Evolutionary conservation across 2,797 vertebrate genomes (phyloP).

Genomic region (Chelidonichthys spinosus): DNA sequence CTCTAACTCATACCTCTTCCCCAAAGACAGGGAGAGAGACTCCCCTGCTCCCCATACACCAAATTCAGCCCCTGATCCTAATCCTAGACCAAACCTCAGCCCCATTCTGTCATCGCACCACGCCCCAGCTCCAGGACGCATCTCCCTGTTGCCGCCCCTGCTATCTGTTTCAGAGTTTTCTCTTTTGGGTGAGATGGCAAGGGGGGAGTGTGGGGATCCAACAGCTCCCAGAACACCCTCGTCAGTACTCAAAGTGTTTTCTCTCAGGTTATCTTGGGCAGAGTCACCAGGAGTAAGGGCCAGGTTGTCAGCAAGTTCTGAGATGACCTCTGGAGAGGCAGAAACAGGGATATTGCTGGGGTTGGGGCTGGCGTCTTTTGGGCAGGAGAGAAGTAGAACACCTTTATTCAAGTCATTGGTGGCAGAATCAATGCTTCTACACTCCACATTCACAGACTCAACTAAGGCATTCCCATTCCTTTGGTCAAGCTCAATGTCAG

Average conservation of each 20-base stretch:
- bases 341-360: conserved; percentile 87
- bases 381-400: conserved; percentile 80
- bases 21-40: conserved; percentile 77
- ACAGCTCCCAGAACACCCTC: conserved; percentile 76
- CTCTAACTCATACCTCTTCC: conserved; percentile 79
- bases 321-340: conserved; percentile 76
- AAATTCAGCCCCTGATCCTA: conserved; percentile 60
- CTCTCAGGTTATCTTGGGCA: conserved; percentile 85
- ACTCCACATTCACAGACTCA: conserved; percentile 51
- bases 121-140: conserved; percentile 48
- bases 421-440: conserved; percentile 65
- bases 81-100: conserved; percentile 57
- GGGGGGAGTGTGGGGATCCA: conserved; percentile 80
- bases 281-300: conserved; percentile 75
- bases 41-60: conserved; percentile 79
- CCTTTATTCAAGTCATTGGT: conserved; percentile 90
- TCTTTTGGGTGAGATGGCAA: conserved; percentile 87
- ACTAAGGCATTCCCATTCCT: conserved; percentile 76
- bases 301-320: conserved; percentile 82
- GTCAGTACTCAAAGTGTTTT: conserved; percentile 80
- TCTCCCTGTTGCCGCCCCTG: conserved; percentile 49
- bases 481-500: conserved; percentile 74
- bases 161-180: conserved; percentile 85
- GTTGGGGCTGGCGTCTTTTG: conserved; percentile 82
- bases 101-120: conserved; percentile 72